phyloP scores from a whole-genome alignment of 2,113 vertebrate species.

The Propithecus coquereli region DNA sequence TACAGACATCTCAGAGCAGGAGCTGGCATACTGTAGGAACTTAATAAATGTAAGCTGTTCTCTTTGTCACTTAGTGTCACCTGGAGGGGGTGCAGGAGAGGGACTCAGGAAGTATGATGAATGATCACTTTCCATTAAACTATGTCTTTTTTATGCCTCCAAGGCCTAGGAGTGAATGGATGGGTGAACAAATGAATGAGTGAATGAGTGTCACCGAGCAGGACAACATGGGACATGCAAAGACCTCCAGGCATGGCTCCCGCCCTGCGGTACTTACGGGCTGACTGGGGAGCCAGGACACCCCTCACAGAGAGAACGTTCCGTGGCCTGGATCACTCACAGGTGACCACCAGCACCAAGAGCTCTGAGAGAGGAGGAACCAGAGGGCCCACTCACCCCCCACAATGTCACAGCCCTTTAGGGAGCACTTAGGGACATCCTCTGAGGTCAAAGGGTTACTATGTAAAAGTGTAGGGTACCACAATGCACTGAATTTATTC shows the following conservation, averaged over 20 bases:
- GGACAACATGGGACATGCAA: not conserved
- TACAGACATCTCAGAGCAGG: not conserved
- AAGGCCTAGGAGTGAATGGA: not conserved
- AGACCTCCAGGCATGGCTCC: not conserved
- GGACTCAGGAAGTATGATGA: not conserved
- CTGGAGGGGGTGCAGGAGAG: rapidly evolving
- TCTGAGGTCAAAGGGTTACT: not conserved
- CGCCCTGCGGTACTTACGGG: not conserved
- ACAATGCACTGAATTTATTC: not conserved
- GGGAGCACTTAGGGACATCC: no score
- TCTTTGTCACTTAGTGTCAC: not conserved
- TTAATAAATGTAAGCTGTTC: not conserved
- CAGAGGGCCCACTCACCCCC: not conserved
- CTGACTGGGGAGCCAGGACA: not conserved
- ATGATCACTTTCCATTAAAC: not conserved
- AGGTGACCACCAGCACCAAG: not conserved
- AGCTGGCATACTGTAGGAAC: not conserved
- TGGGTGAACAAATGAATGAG: not conserved
- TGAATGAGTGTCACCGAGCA: not conserved
- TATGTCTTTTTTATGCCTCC: not conserved
- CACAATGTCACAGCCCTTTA: not conserved
- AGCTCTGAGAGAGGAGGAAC: not conserved
- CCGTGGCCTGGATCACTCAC: no score
- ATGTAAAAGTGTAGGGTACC: not conserved
- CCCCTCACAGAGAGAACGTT: not conserved